These are phyloP conservation scores for Lagorchestes hirsutus DNA, from an alignment of 2,797 vertebrate species.

Conservation along the genomic window DNA sequence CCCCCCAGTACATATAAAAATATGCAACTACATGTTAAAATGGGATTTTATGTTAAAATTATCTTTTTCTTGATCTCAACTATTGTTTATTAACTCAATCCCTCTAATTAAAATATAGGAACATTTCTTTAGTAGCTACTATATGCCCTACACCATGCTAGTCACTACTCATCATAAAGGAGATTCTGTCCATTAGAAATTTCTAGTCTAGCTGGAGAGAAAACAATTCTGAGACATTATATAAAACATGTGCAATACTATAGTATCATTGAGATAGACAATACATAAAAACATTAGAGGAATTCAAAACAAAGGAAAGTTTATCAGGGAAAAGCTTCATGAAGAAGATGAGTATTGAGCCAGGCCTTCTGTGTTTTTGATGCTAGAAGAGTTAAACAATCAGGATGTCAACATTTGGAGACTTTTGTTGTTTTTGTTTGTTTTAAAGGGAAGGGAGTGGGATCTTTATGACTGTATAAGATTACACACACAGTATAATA, in stretches of 20 bases:
- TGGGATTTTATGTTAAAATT: not conserved
- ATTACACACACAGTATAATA: not conserved
- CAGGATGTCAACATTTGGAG: not conserved
- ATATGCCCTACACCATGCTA: not conserved
- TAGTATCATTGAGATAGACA: not conserved
- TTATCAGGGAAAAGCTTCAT: not conserved
- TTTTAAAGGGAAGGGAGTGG: not conserved
- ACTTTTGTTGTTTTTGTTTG: not conserved
- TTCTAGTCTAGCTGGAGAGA: not conserved
- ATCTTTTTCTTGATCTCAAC: slow-evolving; percentile 2
- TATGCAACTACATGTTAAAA: not conserved
- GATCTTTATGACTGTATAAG: not conserved
- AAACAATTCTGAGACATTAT: slow-evolving; percentile 12
- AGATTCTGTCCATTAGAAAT: not conserved
- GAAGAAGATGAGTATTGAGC: not conserved
- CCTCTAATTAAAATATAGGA: slow-evolving; percentile 32
- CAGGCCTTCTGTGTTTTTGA: not conserved
- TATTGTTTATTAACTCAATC: not conserved
- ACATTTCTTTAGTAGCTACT: not conserved
- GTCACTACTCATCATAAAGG: not conserved
- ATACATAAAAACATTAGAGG: not conserved
- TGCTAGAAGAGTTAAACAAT: not conserved
- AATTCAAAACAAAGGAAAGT: slow-evolving; percentile 4
- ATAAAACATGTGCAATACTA: not conserved
- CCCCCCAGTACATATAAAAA: slow-evolving; percentile 12